Evolutionary conservation across 2,888 invertebrate species (phyloP).

Genomic region (Sinelater perroti): DNA sequence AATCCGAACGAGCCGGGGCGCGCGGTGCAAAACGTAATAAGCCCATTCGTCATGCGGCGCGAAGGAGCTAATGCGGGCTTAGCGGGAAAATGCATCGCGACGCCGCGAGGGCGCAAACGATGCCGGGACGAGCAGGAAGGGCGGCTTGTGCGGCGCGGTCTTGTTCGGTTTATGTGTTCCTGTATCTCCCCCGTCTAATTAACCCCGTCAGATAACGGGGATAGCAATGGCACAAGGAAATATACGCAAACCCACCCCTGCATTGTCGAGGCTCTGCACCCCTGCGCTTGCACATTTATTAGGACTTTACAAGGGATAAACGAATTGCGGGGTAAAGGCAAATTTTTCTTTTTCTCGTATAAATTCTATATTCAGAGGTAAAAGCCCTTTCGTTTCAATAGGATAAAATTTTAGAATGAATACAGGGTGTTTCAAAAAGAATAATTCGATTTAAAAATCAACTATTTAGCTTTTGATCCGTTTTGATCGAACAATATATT

Average conservation of each 20-base stretch:
- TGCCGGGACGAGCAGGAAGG: constrained; percentile 24
- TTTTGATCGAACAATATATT: no score
- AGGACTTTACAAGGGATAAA: constrained; percentile 29
- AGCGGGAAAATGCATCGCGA: constrained; percentile 27
- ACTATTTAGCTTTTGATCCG: no score
- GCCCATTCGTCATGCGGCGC: constrained; percentile 31
- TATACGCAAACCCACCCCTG: constrained; percentile 28
- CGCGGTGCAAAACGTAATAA: constrained; percentile 36
- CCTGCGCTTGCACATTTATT: constrained; percentile 31
- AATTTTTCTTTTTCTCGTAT: no score
- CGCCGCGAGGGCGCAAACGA: constrained; percentile 19
- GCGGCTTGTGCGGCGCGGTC: constrained; percentile 31
- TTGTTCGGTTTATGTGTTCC: constrained; percentile 37
- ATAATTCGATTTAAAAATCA: no score
- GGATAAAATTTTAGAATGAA: no score
- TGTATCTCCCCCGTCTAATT: constrained; percentile 40
- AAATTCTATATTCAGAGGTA: no score
- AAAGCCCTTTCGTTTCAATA: no score
- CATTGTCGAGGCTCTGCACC: constrained; percentile 25
- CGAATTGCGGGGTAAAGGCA: no score
- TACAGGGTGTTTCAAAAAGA: no score
- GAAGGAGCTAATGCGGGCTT: constrained; percentile 31
- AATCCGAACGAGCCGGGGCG: constrained; percentile 29
- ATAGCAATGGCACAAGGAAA: constrained; percentile 31
- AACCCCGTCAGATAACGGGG: constrained; percentile 40